Evolutionary conservation across 2,888 invertebrate genomes (phyloP).

Genomic region (Charanyca ferruginea): DNA sequence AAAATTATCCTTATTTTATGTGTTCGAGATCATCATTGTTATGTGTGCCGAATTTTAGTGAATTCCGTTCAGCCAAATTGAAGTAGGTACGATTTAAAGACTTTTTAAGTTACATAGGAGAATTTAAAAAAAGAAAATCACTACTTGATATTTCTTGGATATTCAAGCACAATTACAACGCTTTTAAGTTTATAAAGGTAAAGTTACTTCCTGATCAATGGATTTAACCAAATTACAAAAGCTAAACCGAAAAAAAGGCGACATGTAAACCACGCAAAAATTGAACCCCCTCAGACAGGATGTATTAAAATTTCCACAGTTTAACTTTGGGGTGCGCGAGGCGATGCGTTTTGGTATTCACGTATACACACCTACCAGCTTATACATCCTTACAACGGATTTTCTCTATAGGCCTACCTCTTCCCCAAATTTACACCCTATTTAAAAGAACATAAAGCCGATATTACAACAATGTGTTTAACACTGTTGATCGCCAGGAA

Average conservation of each 20-base stretch:
- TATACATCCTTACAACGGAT: conserved; percentile 71
- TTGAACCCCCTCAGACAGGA: conserved; percentile 76
- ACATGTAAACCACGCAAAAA: conserved; percentile 70
- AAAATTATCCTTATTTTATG: too few relatives aligned
- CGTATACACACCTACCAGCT: conserved; percentile 67
- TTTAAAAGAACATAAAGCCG: conserved; percentile 47
- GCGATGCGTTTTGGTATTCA: conserved; percentile 81
- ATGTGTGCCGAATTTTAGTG: too few relatives aligned
- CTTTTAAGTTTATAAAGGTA: not conserved
- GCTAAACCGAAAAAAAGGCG: conserved; percentile 21
- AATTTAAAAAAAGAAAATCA: too few relatives aligned
- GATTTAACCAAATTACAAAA: conserved; percentile 18
- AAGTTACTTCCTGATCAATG: not conserved
- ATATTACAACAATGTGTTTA: conserved; percentile 56
- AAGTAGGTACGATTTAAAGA: too few relatives aligned
- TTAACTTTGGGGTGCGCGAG: conserved; percentile 82
- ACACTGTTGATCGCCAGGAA: conserved; percentile 83
- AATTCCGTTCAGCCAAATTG: too few relatives aligned
- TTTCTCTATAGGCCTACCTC: conserved; percentile 67
- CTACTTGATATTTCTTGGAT: too few relatives aligned
- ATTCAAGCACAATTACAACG: not conserved
- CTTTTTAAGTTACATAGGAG: too few relatives aligned
- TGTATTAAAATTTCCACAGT: conserved; percentile 86
- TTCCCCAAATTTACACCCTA: conserved; percentile 66
- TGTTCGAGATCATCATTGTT: too few relatives aligned